phyloP scores from a whole-genome alignment of 2,797 vertebrate species.

The Zalophus californianus region DNA sequence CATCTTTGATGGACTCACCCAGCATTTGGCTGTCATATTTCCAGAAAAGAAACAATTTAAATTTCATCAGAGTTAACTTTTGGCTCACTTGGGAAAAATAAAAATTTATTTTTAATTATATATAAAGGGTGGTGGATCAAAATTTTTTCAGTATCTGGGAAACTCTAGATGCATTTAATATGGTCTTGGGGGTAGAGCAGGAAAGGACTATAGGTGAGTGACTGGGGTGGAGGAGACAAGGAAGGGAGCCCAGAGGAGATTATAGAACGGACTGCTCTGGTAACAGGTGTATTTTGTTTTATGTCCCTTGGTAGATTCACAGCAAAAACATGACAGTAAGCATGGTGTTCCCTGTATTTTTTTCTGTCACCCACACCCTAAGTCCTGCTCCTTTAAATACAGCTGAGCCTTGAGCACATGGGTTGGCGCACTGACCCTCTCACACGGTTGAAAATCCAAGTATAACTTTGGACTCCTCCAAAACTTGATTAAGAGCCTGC shows the following conservation, averaged over 20 bases:
- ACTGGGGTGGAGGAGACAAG: not conserved
- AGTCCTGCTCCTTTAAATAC: not conserved
- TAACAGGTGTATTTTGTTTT: not conserved
- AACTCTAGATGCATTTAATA: not conserved
- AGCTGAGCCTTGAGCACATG: not conserved
- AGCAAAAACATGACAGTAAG: not conserved
- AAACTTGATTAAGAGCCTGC: not conserved
- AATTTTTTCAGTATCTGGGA: not conserved
- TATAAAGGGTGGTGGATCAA: not conserved
- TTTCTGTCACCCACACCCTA: not conserved
- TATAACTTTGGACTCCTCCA: not conserved
- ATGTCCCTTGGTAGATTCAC: not conserved
- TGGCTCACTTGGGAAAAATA: not conserved
- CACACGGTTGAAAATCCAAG: not conserved
- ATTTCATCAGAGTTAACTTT: conserved; percentile 6
- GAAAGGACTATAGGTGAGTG: not conserved
- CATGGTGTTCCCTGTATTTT: not conserved
- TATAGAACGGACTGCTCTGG: not conserved
- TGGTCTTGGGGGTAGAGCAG: not conserved
- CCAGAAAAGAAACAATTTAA: conserved; percentile 5
- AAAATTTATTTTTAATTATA: not conserved
- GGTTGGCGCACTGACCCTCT: not conserved
- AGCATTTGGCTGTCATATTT: not conserved
- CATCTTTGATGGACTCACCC: not conserved
- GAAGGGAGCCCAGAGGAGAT: no score